Conservation (phyloP, 2,797 vertebrate species). For the Oreortyx pictus region DNA sequence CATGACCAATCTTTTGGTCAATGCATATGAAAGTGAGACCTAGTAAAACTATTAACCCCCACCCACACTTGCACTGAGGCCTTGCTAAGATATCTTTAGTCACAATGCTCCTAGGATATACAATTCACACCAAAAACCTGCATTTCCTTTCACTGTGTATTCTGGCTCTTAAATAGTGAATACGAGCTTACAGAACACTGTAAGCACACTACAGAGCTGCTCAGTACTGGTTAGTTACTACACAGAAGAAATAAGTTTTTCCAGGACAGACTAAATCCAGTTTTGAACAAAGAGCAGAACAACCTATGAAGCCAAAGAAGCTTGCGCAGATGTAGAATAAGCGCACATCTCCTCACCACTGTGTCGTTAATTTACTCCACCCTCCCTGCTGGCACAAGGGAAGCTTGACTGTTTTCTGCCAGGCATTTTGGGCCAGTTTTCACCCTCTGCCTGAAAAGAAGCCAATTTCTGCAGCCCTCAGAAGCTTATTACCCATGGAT, state of each 20-base stretch:
- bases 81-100: background rate
- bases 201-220: background rate
- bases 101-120: rapidly evolving
- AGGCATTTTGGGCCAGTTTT: background rate
- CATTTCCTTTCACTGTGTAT: rapidly evolving
- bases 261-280: background rate
- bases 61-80: background rate
- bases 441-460: background rate
- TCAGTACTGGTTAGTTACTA: background rate
- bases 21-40: background rate
- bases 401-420: background rate
- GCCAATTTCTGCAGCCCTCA: background rate
- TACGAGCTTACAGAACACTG: background rate
- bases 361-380: background rate
- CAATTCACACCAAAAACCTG: background rate
- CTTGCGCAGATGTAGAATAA: background rate
- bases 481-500: background rate
- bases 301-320: background rate
- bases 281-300: background rate
- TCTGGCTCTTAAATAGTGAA: background rate
- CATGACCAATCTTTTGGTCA: background rate
- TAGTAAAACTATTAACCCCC: background rate
- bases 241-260: background rate
- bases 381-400: background rate
- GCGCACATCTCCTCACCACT: background rate